phyloP scores from a whole-genome alignment of 1,140 invertebrate genomes.

The Drosophila elegans region DNA sequence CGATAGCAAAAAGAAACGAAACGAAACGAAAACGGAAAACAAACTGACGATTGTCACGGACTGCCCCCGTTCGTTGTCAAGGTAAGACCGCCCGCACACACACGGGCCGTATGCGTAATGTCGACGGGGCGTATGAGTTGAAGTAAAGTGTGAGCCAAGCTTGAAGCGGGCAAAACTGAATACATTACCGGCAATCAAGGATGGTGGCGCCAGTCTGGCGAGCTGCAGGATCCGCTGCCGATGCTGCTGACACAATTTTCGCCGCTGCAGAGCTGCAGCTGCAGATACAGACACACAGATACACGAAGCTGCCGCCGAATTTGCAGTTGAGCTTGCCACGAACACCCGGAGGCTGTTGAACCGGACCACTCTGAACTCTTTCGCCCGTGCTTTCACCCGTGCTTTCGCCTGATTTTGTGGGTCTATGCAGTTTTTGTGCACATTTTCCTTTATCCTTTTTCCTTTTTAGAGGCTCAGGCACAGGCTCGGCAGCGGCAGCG shows the following conservation, averaged over 20 bases:
- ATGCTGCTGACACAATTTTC: constrained; percentile 77
- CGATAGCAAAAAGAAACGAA: constrained; percentile 53
- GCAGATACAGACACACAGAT: constrained; percentile 52
- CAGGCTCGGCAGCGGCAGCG: neutral
- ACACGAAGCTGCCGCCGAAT: constrained; percentile 52
- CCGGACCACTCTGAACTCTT: constrained; percentile 72
- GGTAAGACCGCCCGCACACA: constrained; percentile 52
- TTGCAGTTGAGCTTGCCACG: constrained; percentile 45
- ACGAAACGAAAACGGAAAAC: constrained; percentile 27
- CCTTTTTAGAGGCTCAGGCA: neutral
- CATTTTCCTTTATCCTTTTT: constrained; percentile 50
- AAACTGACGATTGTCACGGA: constrained; percentile 72
- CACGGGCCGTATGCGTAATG: constrained; percentile 61
- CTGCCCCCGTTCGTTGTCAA: constrained; percentile 50
- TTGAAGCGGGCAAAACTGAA: constrained; percentile 21
- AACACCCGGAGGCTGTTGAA: constrained; percentile 72
- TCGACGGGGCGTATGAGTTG: constrained; percentile 22
- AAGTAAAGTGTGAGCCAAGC: constrained; percentile 12
- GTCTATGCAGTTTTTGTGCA: constrained; percentile 36
- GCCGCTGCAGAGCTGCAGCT: constrained; percentile 66
- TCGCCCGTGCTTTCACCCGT: constrained; percentile 43
- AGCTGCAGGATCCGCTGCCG: constrained; percentile 53
- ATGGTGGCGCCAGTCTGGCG: constrained; percentile 70
- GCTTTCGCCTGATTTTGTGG: constrained; percentile 37
- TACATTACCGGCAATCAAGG: constrained; percentile 69